Evolutionary conservation across 2,888 invertebrate species (phyloP).

Genomic region (Platerodrilus igneus): DNA sequence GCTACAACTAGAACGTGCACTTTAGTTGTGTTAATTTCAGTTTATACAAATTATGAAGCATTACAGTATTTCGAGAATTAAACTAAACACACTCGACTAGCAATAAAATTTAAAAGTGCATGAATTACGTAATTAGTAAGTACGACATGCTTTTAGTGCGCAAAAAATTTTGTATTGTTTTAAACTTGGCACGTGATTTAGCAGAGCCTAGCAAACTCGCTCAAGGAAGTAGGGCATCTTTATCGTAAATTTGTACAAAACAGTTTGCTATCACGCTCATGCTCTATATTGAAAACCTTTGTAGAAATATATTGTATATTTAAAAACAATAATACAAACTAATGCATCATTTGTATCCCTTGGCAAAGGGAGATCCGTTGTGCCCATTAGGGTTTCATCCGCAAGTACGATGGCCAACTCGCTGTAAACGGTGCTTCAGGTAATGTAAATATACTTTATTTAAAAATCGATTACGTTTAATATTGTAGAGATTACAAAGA

Average conservation of each 20-base stretch:
- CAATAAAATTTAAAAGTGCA: too few species aligned
- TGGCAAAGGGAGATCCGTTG: conserved; percentile 81
- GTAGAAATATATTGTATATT: not conserved
- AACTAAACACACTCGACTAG: too few species aligned
- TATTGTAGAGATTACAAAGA: conserved; percentile 77
- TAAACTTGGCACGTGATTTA: conserved; percentile 6
- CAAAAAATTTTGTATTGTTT: conserved; percentile 8
- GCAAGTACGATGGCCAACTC: conserved; percentile 89
- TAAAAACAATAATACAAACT: conserved; percentile 2
- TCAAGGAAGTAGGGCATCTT: conserved; percentile 13
- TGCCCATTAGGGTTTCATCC: conserved; percentile 93
- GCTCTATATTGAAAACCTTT: conserved; percentile 30
- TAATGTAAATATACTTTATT: conserved; percentile 33
- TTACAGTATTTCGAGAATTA: too few species aligned
- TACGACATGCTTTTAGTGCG: conserved; percentile 8
- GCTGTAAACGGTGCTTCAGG: conserved; percentile 89
- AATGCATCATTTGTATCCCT: conserved; percentile 72
- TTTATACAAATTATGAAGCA: too few species aligned
- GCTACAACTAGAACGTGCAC: conserved; percentile 3
- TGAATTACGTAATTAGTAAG: conserved; percentile 18
- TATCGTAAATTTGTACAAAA: conserved; percentile 16
- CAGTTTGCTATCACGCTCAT: conserved; percentile 29
- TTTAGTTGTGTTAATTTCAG: conserved; percentile 10
- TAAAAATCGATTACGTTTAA: conserved; percentile 7
- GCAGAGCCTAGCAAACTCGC: conserved; percentile 2